Percentiles rank a stretch among this genome's conserved stretches.
Conservation (phyloP, 2,797 vertebrate species). For the Enteromius unitaeniatus region DNA sequence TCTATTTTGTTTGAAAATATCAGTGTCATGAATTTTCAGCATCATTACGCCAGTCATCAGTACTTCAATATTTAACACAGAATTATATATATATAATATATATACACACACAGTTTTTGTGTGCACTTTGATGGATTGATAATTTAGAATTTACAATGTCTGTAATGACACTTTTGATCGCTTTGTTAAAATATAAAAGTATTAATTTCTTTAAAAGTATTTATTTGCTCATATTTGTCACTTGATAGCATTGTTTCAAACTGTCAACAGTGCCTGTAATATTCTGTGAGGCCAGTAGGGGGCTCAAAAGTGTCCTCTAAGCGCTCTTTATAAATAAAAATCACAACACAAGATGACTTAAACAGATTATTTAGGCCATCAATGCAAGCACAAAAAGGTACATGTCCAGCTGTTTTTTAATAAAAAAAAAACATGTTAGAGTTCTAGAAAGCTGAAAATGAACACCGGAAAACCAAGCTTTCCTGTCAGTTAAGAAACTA, state of each 20-base stretch:
- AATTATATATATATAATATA: background rate
- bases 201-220: background rate
- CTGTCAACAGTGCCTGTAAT: slow-evolving; percentile 4
- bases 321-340: background rate
- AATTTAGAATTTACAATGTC: background rate
- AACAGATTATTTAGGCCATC: background rate
- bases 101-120: background rate
- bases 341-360: background rate
- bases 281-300: slow-evolving; percentile 29
- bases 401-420: background rate
- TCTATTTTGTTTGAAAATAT: background rate
- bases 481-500: background rate
- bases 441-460: background rate
- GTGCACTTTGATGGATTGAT: background rate
- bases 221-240: background rate
- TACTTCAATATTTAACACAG: background rate
- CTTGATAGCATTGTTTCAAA: background rate
- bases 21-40: background rate
- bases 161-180: background rate
- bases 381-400: background rate
- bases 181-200: background rate
- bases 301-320: slow-evolving; percentile 31
- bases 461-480: background rate
- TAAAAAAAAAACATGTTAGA: background rate
- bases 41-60: background rate